phyloP scores from a whole-genome alignment of 2,888 invertebrate genomes.

The Scelioninae gen. 2 region DNA sequence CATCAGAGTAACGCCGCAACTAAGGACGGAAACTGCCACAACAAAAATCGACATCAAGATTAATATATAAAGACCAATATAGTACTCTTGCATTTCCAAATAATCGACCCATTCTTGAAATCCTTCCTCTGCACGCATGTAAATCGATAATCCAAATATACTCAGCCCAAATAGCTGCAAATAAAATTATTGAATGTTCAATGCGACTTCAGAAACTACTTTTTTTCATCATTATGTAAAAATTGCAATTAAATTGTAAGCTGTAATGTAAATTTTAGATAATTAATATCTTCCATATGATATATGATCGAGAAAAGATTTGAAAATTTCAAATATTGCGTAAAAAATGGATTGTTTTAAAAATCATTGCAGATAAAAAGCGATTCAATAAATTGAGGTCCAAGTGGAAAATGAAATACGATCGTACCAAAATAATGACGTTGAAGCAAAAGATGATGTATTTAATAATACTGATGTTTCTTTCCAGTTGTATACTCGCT shows the following conservation, averaged over 20 bases:
- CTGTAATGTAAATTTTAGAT: too few relatives aligned
- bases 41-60: conserved; percentile 83
- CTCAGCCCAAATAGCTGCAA: conserved; percentile 87
- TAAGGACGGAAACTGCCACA: conserved; percentile 86
- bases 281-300: too few relatives aligned
- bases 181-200: too few relatives aligned
- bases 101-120: conserved; percentile 89
- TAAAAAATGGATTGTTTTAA: too few relatives aligned
- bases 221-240: too few relatives aligned
- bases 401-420: conserved; percentile 16
- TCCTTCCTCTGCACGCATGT: conserved; percentile 88
- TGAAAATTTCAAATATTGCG: too few relatives aligned
- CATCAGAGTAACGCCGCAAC: conserved; percentile 89
- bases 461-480: conserved; percentile 87
- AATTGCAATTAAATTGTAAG: too few relatives aligned
- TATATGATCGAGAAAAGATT: too few relatives aligned
- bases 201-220: too few relatives aligned
- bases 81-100: conserved; percentile 85
- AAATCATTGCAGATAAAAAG: too few relatives aligned
- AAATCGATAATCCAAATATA: conserved; percentile 86
- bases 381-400: conserved; percentile 7
- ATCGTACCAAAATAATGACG: conserved; percentile 83
- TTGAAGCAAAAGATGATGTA: conserved; percentile 89
- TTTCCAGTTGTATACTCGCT: conserved; percentile 81
- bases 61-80: conserved; percentile 89